Conservation (phyloP, 2,888 invertebrate genomes). For the Leptinotarsa peninsularis region DNA sequence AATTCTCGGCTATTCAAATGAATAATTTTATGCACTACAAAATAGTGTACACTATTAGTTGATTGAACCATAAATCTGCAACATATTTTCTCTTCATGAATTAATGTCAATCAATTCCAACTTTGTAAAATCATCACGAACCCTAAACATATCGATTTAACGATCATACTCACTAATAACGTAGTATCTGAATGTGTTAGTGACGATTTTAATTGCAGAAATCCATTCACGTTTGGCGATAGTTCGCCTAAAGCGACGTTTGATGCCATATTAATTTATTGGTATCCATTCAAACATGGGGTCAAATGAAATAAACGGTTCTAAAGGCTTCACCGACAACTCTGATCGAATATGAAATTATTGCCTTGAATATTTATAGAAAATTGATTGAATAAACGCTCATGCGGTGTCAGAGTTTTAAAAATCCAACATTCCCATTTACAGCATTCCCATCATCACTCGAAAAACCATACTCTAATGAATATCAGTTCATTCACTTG, state of each 20-base stretch:
- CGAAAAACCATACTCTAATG: neutral
- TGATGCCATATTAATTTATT: constrained; percentile 3
- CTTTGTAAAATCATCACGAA: constrained; percentile 4
- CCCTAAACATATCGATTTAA: neutral
- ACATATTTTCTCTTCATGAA: neutral
- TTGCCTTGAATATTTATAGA: constrained; percentile 3
- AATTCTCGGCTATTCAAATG: too few species aligned
- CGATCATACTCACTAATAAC: neutral
- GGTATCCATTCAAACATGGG: constrained; percentile 2
- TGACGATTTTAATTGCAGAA: neutral
- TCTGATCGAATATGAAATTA: neutral
- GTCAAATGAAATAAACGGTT: neutral
- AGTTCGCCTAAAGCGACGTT: constrained; percentile 12
- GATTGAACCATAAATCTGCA: neutral
- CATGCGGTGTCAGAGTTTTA: neutral
- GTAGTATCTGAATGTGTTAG: constrained; percentile 12
- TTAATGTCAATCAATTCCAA: neutral
- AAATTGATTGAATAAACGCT: neutral
- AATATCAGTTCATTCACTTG: neutral
- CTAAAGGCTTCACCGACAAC: neutral
- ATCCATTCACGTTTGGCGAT: constrained; percentile 1
- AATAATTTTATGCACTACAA: too few species aligned
- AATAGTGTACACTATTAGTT: neutral
- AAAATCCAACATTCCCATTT: neutral
- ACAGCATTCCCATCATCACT: neutral